These are phyloP conservation scores for Camelus dromedarius DNA, from an alignment of 2,113 vertebrate genomes.

Conservation along the genomic window DNA sequence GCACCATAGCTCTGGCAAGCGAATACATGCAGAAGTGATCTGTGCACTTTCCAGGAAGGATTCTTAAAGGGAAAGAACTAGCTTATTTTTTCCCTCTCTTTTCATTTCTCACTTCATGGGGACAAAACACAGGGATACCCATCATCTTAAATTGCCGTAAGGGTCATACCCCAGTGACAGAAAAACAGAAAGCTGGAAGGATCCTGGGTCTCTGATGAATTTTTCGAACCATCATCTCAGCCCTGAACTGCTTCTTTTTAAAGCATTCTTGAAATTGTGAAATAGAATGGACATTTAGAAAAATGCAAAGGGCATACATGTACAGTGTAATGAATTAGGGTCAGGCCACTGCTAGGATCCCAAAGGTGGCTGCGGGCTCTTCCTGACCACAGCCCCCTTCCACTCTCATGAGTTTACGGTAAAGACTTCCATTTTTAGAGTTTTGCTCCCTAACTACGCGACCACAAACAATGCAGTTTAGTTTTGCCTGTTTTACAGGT, in stretches of 20 bases:
- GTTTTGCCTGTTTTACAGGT: neutral
- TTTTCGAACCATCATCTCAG: neutral
- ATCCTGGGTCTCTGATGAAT: neutral
- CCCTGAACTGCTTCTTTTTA: neutral
- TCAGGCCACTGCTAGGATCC: neutral
- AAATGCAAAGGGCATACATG: neutral
- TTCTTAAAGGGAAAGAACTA: neutral
- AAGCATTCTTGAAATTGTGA: slow-evolving; percentile 29
- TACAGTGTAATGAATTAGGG: neutral
- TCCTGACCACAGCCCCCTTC: neutral
- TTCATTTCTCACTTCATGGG: slow-evolving; percentile 26
- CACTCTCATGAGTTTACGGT: neutral
- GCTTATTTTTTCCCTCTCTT: neutral
- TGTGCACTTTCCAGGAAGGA: neutral
- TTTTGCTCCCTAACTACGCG: neutral
- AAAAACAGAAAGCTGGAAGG: neutral
- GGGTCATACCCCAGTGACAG: neutral
- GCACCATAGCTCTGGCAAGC: neutral
- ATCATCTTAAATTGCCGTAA: neutral
- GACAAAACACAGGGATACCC: neutral
- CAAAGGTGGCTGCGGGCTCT: neutral
- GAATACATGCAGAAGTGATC: neutral
- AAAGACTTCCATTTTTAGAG: neutral
- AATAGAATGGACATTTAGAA: neutral
- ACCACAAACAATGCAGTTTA: neutral